Base-by-base conservation (phyloP, 1,140 invertebrate genomes). In the Brachionus calyciflorus region DNA sequence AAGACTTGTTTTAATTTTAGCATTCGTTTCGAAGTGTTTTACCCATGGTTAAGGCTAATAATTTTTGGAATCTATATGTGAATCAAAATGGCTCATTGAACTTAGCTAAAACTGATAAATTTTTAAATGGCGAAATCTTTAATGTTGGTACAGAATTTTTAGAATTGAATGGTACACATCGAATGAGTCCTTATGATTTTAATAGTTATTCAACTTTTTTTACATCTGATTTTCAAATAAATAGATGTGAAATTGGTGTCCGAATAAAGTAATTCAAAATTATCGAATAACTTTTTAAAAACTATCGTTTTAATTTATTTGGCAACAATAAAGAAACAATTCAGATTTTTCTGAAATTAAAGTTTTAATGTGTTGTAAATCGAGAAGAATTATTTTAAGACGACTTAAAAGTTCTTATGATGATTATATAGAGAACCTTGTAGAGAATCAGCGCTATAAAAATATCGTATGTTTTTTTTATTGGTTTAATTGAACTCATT, bases 131-230 rank as follows among this genome's bases (percentile, higher is more conserved):
- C 9, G 41, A 37, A 14, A 65, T 46, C 19, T 65, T 24, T n/a
- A 24, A 21, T 9, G 3, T 41, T 24, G 60, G 60, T 26, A 12
- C 21, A 44, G 60, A 65, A 26, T 41, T 14, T 10, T 41, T 65
- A 17, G 30, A 1, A 24, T 44, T 41, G 19, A 37, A 44, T 4
- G 60, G 60, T 3, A 44, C 2, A 14, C 37, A 65, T 10, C 12
- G 19, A 65, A 65, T 65, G 60, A 65, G 17, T n/a, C 60, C 60
- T 12, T 65, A 44, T 26, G 60, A 65, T 65, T 65, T 65, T 41
- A 26, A 65, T 24, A 44, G 14, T 65, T 65, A 44, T 41, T 9
- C 33, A n/a, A 44, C 40, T 14, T 44, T 37, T 7, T 65, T 65
- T 21, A 44, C 60, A 12, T 41, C 40, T 0, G 60, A 44, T 10